These are phyloP conservation scores for Neoitamus cyanurus DNA, from an alignment of 2,888 invertebrate species.

Conservation along the genomic window DNA sequence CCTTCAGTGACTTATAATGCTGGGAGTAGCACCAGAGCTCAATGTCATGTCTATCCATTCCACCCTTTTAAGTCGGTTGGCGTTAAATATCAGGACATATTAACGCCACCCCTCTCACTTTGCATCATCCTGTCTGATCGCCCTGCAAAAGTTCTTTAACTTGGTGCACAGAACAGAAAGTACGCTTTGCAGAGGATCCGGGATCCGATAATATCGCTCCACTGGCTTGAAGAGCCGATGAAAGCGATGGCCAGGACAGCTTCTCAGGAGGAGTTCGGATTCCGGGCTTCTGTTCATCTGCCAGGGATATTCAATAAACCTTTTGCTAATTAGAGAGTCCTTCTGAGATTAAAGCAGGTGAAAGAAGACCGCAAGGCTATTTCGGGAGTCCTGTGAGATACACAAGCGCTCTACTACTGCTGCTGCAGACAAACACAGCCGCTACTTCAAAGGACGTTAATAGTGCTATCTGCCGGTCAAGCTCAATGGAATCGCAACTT, in stretches of 20 bases:
- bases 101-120: conserved; percentile 1
- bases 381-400: background rate
- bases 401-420: background rate
- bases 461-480: background rate
- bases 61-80: background rate
- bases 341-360: conserved; percentile 10
- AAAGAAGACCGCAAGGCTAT: conserved; percentile 2
- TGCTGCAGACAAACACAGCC: background rate
- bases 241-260: background rate
- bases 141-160: background rate
- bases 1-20: background rate
- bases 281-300: background rate
- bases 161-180: background rate
- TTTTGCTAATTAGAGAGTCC: conserved; percentile 18
- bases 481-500: background rate
- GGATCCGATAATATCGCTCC: conserved; percentile 8
- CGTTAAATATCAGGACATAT: background rate
- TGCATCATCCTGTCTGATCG: background rate
- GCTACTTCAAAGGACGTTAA: background rate
- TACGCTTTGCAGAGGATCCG: background rate
- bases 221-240: conserved; percentile 17
- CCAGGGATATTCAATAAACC: conserved; percentile 16
- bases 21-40: background rate
- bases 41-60: conserved; percentile 21
- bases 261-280: background rate